Conservation (phyloP, 2,888 invertebrate genomes). For the Lepidochrysops patricia region DNA sequence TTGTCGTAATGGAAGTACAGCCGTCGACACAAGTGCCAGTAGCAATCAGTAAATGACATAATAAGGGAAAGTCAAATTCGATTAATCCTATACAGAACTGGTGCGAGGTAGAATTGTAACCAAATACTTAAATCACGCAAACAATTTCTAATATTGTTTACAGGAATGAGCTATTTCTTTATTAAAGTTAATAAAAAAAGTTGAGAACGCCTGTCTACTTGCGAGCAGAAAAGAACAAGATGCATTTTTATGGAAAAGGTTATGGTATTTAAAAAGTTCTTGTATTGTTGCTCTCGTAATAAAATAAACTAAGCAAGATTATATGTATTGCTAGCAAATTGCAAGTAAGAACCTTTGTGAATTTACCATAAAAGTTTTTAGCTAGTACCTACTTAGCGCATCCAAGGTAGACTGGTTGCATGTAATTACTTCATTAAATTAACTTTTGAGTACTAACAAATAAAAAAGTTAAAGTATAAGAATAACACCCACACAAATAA, state of each 20-base stretch:
- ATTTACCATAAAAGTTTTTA: neutral
- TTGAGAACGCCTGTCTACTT: neutral
- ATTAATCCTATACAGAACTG: slow-evolving; percentile 10
- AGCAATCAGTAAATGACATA: slow-evolving; percentile 12
- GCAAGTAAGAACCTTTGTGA: neutral
- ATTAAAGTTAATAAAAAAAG: neutral
- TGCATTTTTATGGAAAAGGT: neutral
- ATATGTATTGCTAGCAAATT: too few species aligned
- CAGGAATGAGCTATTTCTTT: neutral
- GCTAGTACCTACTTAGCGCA: neutral
- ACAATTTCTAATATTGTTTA: slow-evolving; percentile 21
- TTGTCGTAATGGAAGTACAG: neutral
- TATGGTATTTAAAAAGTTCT: too few species aligned
- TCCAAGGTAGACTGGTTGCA: neutral
- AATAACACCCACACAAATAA: too few species aligned
- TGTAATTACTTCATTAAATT: neutral
- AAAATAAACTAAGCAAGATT: too few species aligned
- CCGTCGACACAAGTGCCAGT: slow-evolving; percentile 9
- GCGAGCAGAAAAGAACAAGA: neutral
- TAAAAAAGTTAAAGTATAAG: too few species aligned
- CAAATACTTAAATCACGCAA: slow-evolving; percentile 23
- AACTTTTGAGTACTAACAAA: neutral
- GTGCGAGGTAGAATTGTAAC: slow-evolving; percentile 19
- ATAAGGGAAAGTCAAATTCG: slow-evolving; percentile 16
- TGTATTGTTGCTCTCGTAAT: too few species aligned